These are phyloP conservation scores for Chiridota heheva DNA, from an alignment of 35 echinoderm and acorn worm species.

Conservation along the genomic window DNA sequence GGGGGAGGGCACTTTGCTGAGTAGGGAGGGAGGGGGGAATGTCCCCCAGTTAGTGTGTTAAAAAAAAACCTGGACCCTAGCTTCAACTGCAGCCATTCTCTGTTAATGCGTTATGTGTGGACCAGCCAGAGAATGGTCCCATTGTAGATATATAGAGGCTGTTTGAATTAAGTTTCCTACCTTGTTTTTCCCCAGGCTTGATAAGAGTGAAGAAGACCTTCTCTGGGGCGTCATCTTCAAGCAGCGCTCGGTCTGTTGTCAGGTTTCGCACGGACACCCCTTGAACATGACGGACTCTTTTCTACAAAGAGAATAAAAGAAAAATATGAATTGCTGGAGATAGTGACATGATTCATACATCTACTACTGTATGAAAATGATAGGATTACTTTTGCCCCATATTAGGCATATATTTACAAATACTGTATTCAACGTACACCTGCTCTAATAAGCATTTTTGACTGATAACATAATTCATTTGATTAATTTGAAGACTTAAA, in stretches of 20 bases:
- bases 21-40: too few relatives aligned
- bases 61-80: too few relatives aligned
- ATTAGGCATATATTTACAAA: neutral
- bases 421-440: neutral
- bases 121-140: too few relatives aligned
- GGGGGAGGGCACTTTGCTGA: too few relatives aligned
- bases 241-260: slow-evolving; percentile 35
- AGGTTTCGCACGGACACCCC: slow-evolving; percentile 36
- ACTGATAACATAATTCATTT: neutral
- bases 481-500: neutral
- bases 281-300: slow-evolving; percentile 40
- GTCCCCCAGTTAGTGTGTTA: too few relatives aligned
- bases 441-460: neutral
- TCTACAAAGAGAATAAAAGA: neutral
- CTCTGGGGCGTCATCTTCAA: slow-evolving; percentile 46
- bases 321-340: neutral
- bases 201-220: slow-evolving; percentile 31
- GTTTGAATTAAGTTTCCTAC: too few relatives aligned
- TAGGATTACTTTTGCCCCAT: neutral
- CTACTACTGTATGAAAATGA: neutral
- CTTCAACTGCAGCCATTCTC: too few relatives aligned
- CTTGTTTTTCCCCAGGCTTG: slow-evolving; percentile 13
- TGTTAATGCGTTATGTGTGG: too few relatives aligned
- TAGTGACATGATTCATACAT: neutral
- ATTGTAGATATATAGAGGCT: too few relatives aligned